phyloP scores from a whole-genome alignment of 2,113 vertebrate species.

The Ranitomeya imitator region DNA sequence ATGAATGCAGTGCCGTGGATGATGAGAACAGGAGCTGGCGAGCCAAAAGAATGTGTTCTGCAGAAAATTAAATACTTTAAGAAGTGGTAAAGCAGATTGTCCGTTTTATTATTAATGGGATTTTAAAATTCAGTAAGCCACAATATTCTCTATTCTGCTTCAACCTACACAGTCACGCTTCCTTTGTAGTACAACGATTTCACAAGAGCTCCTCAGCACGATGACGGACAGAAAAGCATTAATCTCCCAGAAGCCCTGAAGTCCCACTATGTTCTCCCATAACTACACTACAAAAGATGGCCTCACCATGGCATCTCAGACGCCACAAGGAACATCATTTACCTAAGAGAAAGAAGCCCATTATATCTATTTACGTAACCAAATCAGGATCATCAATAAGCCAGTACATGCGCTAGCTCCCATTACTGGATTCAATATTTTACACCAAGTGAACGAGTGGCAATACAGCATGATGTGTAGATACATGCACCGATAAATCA shows the following conservation, averaged over 20 bases:
- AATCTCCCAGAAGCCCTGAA: slow-evolving; percentile 3
- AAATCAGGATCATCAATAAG: neutral
- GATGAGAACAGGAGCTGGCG: neutral
- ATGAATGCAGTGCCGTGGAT: neutral
- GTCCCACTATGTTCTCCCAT: slow-evolving; percentile 17
- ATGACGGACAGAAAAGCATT: slow-evolving; percentile 15
- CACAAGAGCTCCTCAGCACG: neutral
- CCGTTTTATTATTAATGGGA: slow-evolving; percentile 22
- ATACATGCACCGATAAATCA: too few relatives aligned
- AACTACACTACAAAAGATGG: slow-evolving; percentile 6
- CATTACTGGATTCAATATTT: neutral
- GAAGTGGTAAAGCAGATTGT: slow-evolving; percentile 10
- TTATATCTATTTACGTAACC: neutral
- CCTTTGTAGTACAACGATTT: neutral
- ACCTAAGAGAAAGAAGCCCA: neutral
- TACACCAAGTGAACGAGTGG: too few relatives aligned
- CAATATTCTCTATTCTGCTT: neutral
- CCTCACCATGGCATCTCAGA: slow-evolving; percentile 14
- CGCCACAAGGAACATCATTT: slow-evolving; percentile 6
- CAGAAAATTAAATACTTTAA: slow-evolving; percentile 14
- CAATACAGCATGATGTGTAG: too few relatives aligned
- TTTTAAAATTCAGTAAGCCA: slow-evolving; percentile 28
- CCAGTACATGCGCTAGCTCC: neutral
- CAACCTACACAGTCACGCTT: slow-evolving; percentile 3
- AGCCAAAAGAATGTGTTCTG: neutral